Base-by-base conservation (phyloP, 2,888 invertebrate genomes). In the Latrodectus hesperus region DNA sequence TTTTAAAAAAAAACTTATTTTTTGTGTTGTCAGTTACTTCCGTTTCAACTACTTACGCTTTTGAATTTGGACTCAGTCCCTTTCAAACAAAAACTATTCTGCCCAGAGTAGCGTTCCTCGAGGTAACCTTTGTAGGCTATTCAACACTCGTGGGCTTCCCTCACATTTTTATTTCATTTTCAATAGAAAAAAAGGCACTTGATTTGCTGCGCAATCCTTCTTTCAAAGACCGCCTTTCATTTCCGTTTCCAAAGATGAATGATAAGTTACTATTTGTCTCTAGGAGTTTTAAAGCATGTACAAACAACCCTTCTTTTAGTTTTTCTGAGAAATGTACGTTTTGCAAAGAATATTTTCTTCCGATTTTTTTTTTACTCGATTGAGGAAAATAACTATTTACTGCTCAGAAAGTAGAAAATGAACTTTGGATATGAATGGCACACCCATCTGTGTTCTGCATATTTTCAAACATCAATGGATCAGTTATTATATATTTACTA, bases 161-260 rank as follows among this genome's bases (percentile, higher is more conserved):
- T 71, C 55, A 22, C 49, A 60, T 83, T 83, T 83, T 70, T 76
- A 83, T 76, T 83, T 76, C 38, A 71, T 76, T 83, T 76, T 51
- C 76, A 64, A 53, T 76, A 26, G 76, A 51, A 38, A 76, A 83
- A 76, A 73, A 74, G 0, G n/a, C n/a, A 83, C 68, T 70, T 71
- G 71, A 83, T 76, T 76, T 60, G 60, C 65, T 65, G 53, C 53
- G 49, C 64, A 76, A 53, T 71, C 76, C 51, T 49, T 83, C 64
- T 76, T 77, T 55, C 65, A 64, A n/a, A 60, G 67, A 83, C 22
- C 49, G 72, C 51, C 60, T 83, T 83, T 76, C 76, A 83, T 83
- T 83, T 76, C 83, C 83, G 60, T 53, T 60, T 71, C 55, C 65
- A 64, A 76, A 76, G 76, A 76, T 64, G 76, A 83, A 76, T 38